A percentile compares a stretch with the other conserved stretches of the same genome.
phyloP scores from a whole-genome alignment of 1,140 invertebrate genomes.

The Hyposmocoma kahamanoa region DNA sequence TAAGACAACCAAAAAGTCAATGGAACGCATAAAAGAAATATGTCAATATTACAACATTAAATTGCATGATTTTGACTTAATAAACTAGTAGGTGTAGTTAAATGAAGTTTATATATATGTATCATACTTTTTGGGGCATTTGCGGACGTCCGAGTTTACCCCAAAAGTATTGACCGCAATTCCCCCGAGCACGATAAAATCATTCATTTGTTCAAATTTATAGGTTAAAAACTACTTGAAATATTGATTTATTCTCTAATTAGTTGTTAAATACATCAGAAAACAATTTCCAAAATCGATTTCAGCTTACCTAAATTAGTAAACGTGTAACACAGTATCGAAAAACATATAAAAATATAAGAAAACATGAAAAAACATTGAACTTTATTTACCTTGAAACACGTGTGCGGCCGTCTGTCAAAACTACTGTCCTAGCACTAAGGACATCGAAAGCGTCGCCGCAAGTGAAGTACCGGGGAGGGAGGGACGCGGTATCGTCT shows the following conservation, averaged over 20 bases:
- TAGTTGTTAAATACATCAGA: conserved; percentile 10
- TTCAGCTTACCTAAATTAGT: conserved; percentile 15
- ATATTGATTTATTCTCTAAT: conserved; percentile 14
- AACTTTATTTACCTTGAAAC: conserved; percentile 17
- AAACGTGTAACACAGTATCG: conserved; percentile 15
- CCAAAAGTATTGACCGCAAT: conserved; percentile 16
- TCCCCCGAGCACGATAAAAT: conserved; percentile 14
- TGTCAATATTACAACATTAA: too few relatives aligned
- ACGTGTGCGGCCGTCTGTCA: conserved; percentile 12
- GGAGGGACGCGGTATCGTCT: too few relatives aligned
- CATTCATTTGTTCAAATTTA: background rate
- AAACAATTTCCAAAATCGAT: conserved; percentile 15
- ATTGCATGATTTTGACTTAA: too few relatives aligned
- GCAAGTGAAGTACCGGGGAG: too few relatives aligned
- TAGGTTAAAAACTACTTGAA: conserved; percentile 5
- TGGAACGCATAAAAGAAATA: too few relatives aligned
- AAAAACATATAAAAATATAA: conserved; percentile 16
- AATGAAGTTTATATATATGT: too few relatives aligned
- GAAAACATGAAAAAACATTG: conserved; percentile 18
- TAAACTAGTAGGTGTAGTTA: too few relatives aligned
- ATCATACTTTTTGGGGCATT: conserved; percentile 12
- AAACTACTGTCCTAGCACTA: conserved; percentile 15
- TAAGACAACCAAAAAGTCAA: too few relatives aligned
- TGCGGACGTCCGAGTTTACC: conserved; percentile 18
- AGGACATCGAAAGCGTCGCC: conserved; percentile 1